Base-by-base conservation (phyloP, 2,888 invertebrate species). In the Altica lythri region DNA sequence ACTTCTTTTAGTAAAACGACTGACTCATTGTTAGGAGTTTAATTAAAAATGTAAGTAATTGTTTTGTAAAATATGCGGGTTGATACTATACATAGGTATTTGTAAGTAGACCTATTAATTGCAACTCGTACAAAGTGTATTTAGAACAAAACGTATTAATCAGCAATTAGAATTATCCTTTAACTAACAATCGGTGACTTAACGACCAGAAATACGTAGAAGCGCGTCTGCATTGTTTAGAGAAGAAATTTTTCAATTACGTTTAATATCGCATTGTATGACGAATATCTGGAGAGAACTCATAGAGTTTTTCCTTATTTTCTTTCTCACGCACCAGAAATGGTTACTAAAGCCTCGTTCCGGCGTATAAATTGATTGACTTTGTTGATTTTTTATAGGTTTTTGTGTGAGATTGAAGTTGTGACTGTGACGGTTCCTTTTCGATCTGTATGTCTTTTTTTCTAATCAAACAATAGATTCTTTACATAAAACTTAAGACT, bases 231-330 rank as follows among this genome's bases (percentile, higher is more conserved):
- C 38, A 30, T 47, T 37, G 47, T 37, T 44, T 30, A 44, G 25
- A 35, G 6, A 14, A 29, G 37, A 48, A 48, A 27, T 29, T 48
- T 38, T 48, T 47, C 37, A 47, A 47, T 47, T 47, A 47, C 35
- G 47, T 30, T n/a, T 37, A 37, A 47, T 47, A 47, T 37, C 27
- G 27, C 38, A 30, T 48, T 48, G 48, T 48, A 48, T 38, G 38
- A 48, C 48, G 30, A 48, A 38, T 48, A 48, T 48, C 29, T 29
- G 38, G 8, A 38, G 18, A 16, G 17, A 8, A 9, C 6, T 27
- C n/a, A 14, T 13, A 16, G 4, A 14, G 12, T 27, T 22, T 4
- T n/a, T 25, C 3, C 27, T 46, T 27, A 43, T 10, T 27, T 16
- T 17, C 30, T 38, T 48, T 48, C 48, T 48, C 48, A 48, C 48